Base-by-base conservation (phyloP, 2,113 vertebrate genomes). In the Apodemus sylvaticus region DNA sequence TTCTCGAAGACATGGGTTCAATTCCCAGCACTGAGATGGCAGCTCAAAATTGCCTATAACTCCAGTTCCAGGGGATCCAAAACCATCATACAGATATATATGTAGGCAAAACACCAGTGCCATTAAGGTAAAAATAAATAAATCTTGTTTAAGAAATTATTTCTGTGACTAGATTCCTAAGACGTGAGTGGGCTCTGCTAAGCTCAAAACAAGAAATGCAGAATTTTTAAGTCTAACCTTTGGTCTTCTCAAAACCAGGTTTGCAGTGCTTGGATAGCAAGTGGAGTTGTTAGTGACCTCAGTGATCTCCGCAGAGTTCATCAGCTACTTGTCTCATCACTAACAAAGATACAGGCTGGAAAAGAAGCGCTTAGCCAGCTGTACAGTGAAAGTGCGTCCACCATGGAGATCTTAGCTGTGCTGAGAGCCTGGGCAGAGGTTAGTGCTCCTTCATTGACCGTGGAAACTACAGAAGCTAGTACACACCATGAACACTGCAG, bases 401-500 rank as follows among this genome's bases (percentile, higher is more conserved):
- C 99, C 62, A 99, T 99, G 99, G 99, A 99, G 95, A 98, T 98
- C 0, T 97, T 99, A 94, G 99, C 99, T 55, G 99, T 99, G 51
- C 99, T 99, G 29, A 99, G 99, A 98, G 99, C 99, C 96, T 99
- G 99, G 99, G 99, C 99, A 64, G 99, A 99, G 99, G 99, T 99
- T 81, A 77, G 98, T 97, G 83, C 9, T 89, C 94, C 48, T 96
- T n/a, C 24, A 4, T 89, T 64, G 87, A 42, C 93, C 74, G 39
- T 31, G 86, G 42, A 31, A 42, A 90, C 86, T 89, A 95, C 91
- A 45, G 42, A 79, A 89, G 13, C 73, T 96, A 16, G 90, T 87
- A 70, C 55, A 58, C 79, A 39, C 55, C 7, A 7, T 89, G 89
- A 94, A 89, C 8, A 89, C 48, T 36, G 68, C 70, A 70, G 39